Base-by-base conservation (phyloP, 2,113 vertebrate genomes). In the Platysternon megacephalum region DNA sequence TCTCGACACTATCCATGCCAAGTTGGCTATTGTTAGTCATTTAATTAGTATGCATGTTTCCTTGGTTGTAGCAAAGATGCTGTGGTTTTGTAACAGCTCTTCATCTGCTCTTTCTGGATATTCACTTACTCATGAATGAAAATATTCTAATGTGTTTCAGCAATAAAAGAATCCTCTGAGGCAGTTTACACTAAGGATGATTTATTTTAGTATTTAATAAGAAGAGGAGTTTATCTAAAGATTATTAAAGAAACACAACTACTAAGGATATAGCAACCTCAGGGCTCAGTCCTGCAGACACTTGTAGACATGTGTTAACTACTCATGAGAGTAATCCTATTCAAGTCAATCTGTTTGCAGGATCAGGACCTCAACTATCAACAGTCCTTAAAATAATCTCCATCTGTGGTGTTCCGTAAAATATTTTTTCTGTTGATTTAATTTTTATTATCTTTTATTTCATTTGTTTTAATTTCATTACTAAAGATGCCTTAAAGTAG, bases 351-450 rank as follows among this genome's bases (percentile, higher is more conserved):
- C 78, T 86, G 52, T 80, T 94, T 87, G 92, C 85, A 89, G 91
- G 91, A 89, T 94, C 78, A 79, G 53, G 86, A n/a, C n/a, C 86
- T 52, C 56, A 85, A 85, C 79, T 86, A 93, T 89, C 90, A 88
- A 79, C 3, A 0, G 17, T n/a, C 58, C 84, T 91, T 95, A 81
- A 89, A 96, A 87, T 42, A 48, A 14, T 84, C 46, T 68, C 16
- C 7, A 21, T 68, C 17, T 68, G 92, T 79, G 72, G 53, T 74
- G 12, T 42, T 86, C 6, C 89, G 78, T 95, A 88, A 89, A 6
- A 92, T 56, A 82, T 39, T 74, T 94, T 94, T 93, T 44, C 78
- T 82, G 87, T n/a, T 9, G 17, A 68, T 17, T 19, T 68, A 10
- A 10, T 68, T 68, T 35, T 68, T 68, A 68, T 68, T 19, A 65